These are phyloP conservation scores for Orcinus orca DNA, from an alignment of 2,113 vertebrate species.

Conservation along the genomic window DNA sequence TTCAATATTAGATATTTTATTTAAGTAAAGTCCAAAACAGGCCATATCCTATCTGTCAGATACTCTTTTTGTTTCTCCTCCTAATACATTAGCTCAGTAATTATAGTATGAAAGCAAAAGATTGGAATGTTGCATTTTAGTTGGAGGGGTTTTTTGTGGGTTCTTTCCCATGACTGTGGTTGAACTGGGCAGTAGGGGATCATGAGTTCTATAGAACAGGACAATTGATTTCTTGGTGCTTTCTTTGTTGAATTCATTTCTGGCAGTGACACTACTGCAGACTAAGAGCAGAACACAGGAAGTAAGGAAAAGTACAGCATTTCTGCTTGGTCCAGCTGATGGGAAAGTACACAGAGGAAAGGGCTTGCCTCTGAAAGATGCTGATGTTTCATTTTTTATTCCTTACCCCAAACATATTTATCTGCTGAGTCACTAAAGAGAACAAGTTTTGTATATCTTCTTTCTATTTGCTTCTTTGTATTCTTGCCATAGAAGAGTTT, in stretches of 20 bases:
- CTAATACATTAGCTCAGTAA: neutral
- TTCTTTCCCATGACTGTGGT: slow-evolving; percentile 33
- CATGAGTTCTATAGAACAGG: slow-evolving; percentile 36
- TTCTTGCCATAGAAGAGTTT: slow-evolving; percentile 10
- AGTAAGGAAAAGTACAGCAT: slow-evolving; percentile 12
- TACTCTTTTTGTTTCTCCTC: neutral
- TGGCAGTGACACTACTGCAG: slow-evolving; percentile 64
- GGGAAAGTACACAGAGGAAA: slow-evolving; percentile 71
- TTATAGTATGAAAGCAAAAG: neutral
- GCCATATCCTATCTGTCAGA: neutral
- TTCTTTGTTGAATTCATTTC: slow-evolving; percentile 72
- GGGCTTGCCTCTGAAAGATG: slow-evolving; percentile 73
- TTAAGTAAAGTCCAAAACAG: neutral
- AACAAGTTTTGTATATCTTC: slow-evolving; percentile 69
- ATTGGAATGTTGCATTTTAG: neutral
- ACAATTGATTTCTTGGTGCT: slow-evolving; percentile 61
- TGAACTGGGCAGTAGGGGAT: neutral
- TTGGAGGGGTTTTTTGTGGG: slow-evolving; percentile 22
- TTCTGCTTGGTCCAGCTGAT: slow-evolving; percentile 72
- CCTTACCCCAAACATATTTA: slow-evolving; percentile 74
- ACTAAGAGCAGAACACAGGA: slow-evolving; percentile 41
- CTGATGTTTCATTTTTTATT: slow-evolving; percentile 67
- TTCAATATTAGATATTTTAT: neutral
- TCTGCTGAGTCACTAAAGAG: slow-evolving; percentile 75
- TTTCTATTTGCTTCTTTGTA: slow-evolving; percentile 35